A percentile compares a stretch with the other conserved stretches of the same genome.
These are phyloP conservation scores for Labeo calbasu DNA, from an alignment of 2,797 vertebrate genomes.

Conservation along the genomic window DNA sequence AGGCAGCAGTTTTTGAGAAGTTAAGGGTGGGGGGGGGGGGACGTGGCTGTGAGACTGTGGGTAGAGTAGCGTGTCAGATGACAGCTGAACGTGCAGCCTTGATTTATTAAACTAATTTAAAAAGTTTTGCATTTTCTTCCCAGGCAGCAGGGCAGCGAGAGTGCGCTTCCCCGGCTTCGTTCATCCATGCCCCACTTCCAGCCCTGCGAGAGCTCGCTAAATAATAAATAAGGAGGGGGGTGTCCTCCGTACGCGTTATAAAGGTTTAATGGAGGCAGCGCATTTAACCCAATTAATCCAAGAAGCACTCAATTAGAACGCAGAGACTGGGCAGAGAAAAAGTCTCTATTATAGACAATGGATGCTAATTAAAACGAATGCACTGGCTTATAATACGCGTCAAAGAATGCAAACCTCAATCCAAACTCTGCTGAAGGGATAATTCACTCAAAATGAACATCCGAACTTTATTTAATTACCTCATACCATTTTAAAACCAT, in stretches of 20 bases:
- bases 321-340: slow-evolving; percentile 29
- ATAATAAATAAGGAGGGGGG: slow-evolving; percentile 65
- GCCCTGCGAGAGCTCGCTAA: slow-evolving; percentile 62
- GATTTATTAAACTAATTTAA: slow-evolving; percentile 76
- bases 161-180: slow-evolving; percentile 38
- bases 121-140: slow-evolving; percentile 62
- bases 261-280: slow-evolving; percentile 65
- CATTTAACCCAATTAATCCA: slow-evolving; percentile 66
- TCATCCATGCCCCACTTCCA: slow-evolving; percentile 61
- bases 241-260: slow-evolving; percentile 55
- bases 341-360: slow-evolving; percentile 27
- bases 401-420: slow-evolving; percentile 12
- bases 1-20: slow-evolving; percentile 63
- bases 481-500: not conserved
- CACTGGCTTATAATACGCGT: slow-evolving; percentile 4
- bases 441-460: not conserved
- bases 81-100: slow-evolving; percentile 57
- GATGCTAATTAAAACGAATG: slow-evolving; percentile 29
- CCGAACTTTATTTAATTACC: not conserved
- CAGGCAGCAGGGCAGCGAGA: slow-evolving; percentile 43
- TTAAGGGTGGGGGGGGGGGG: not conserved
- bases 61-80: slow-evolving; percentile 42
- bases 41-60: not conserved
- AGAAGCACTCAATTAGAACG: slow-evolving; percentile 45
- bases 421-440: slow-evolving; percentile 5